phyloP scores from a whole-genome alignment of 2,888 invertebrate genomes.

The Diloba caeruleocephala region DNA sequence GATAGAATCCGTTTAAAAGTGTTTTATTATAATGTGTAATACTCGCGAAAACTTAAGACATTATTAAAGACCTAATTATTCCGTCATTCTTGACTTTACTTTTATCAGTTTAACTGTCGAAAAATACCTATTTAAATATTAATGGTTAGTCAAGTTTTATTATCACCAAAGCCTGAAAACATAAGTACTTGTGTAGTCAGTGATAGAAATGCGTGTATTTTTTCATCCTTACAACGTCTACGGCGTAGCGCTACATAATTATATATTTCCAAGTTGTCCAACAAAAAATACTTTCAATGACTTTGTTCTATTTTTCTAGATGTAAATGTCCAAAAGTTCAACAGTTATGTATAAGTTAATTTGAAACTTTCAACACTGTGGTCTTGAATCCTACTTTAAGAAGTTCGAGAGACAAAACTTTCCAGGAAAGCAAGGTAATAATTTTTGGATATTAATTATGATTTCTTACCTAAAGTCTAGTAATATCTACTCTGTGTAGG shows the following conservation, averaged over 20 bases:
- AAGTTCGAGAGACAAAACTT: slow-evolving; percentile 13
- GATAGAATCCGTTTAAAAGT: too few relatives aligned
- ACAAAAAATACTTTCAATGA: slow-evolving; percentile 42
- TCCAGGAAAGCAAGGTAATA: slow-evolving; percentile 3
- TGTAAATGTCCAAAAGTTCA: slow-evolving; percentile 37
- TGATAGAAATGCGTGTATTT: slow-evolving; percentile 47
- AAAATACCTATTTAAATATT: too few relatives aligned
- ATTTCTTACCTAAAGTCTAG: not conserved
- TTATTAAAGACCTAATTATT: too few relatives aligned
- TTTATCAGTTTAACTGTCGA: too few relatives aligned
- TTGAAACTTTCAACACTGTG: slow-evolving; percentile 31
- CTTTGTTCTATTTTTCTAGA: slow-evolving; percentile 45
- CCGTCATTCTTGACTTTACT: too few relatives aligned
- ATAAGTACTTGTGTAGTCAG: slow-evolving; percentile 36
- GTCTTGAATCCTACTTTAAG: slow-evolving; percentile 22
- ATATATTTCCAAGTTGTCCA: slow-evolving; percentile 20
- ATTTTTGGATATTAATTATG: slow-evolving; percentile 4
- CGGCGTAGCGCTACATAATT: slow-evolving; percentile 44
- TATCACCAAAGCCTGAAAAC: slow-evolving; percentile 37
- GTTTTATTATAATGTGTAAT: too few relatives aligned
- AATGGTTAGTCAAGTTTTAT: slow-evolving; percentile 20
- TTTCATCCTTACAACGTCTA: slow-evolving; percentile 38
- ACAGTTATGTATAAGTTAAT: slow-evolving; percentile 43
- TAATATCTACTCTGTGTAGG: too few relatives aligned
- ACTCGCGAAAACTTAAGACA: too few relatives aligned